Evolutionary conservation across 2,797 vertebrate genomes (phyloP).

Genomic region (Pterois miles): DNA sequence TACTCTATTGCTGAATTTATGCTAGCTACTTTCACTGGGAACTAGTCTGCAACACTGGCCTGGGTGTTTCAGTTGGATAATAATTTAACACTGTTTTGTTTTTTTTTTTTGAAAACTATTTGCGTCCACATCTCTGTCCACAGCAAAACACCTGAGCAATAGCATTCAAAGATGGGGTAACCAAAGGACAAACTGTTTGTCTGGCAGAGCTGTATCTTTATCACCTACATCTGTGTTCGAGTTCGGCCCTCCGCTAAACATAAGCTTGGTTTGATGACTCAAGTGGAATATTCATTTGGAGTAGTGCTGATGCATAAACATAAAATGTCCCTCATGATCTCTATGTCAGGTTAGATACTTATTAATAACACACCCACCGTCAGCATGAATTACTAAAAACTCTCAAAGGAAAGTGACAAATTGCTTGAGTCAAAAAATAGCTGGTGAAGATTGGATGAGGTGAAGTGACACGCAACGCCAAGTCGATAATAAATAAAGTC

Average conservation of each 20-base stretch:
- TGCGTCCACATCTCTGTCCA: background rate
- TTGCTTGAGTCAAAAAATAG: constrained; percentile 59
- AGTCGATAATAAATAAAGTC: background rate
- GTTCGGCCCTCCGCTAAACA: constrained; percentile 32
- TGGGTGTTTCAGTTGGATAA: background rate
- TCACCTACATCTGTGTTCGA: constrained; percentile 33
- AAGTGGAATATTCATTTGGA: constrained; percentile 65
- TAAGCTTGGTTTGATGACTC: constrained; percentile 54
- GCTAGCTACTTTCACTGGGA: too few species aligned
- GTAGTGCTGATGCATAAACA: constrained; percentile 70
- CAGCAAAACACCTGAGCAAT: background rate
- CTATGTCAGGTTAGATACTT: constrained; percentile 60
- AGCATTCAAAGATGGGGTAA: background rate
- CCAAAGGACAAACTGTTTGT: constrained; percentile 12
- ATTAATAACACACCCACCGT: constrained; percentile 71
- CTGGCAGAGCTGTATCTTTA: constrained; percentile 14
- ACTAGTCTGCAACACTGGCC: too few species aligned
- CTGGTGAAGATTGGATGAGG: background rate
- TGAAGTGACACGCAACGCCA: background rate
- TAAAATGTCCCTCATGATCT: constrained; percentile 66
- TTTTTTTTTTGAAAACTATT: background rate
- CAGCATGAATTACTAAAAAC: constrained; percentile 71
- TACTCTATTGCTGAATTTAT: too few species aligned
- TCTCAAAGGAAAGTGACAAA: constrained; percentile 67
- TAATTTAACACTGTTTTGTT: background rate